Evolutionary conservation across 23 tunicate genomes (phyloP).

Genomic region (Halocynthia roretzi): DNA sequence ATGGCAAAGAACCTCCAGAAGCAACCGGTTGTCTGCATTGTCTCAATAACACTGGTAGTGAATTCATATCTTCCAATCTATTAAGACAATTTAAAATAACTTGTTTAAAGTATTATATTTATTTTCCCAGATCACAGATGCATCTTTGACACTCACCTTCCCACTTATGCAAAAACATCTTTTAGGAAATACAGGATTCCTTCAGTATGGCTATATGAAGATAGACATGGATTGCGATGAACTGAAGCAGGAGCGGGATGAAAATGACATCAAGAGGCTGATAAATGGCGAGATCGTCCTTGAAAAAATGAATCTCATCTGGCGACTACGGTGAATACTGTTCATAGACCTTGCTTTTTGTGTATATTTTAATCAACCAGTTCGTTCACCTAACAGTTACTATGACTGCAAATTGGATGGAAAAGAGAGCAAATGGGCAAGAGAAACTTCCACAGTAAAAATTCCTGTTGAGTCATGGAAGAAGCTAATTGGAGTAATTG

Average conservation of each 20-base stretch:
- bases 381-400: neutral
- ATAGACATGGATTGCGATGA: neutral
- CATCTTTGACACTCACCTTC: neutral
- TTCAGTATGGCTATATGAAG: neutral
- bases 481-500: neutral
- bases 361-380: neutral
- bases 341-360: neutral
- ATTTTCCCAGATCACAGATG: slow-evolving; percentile 8
- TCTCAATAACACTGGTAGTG: neutral
- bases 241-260: neutral
- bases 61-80: neutral
- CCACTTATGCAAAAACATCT: neutral
- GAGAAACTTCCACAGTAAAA: neutral
- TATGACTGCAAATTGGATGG: slow-evolving; percentile 4
- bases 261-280: neutral
- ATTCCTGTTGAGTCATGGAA: slow-evolving; percentile 12
- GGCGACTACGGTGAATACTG: neutral
- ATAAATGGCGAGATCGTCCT: neutral
- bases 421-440: neutral
- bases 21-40: neutral
- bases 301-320: neutral
- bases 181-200: neutral
- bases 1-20: neutral
- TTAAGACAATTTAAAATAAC: too few species aligned
- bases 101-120: neutral